These are phyloP conservation scores for Drosophila engyochracea DNA, from an alignment of 2,888 invertebrate species.

Conservation along the genomic window DNA sequence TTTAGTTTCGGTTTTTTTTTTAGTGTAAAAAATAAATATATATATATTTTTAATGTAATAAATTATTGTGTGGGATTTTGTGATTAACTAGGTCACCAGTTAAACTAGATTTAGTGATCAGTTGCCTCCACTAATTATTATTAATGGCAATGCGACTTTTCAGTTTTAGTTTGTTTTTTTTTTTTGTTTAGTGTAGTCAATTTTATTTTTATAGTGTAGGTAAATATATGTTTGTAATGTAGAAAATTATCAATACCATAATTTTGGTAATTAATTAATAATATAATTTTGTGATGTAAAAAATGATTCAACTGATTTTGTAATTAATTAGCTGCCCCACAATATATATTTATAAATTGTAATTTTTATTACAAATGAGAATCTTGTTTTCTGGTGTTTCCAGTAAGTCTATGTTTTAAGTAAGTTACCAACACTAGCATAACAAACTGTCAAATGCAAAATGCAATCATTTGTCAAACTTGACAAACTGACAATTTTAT, in stretches of 20 bases:
- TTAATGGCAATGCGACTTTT: neutral
- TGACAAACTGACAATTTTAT: neutral
- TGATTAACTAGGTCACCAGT: too few species aligned
- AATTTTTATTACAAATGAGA: neutral
- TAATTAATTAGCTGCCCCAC: too few species aligned
- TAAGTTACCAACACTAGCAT: neutral
- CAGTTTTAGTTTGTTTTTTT: neutral
- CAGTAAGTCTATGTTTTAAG: neutral
- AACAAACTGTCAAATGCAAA: neutral
- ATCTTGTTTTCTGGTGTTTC: neutral
- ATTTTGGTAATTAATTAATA: too few species aligned
- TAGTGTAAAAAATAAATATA: neutral
- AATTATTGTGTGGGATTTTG: neutral
- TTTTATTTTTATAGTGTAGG: neutral
- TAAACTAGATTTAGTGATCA: neutral
- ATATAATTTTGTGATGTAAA: too few species aligned
- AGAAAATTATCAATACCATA: too few species aligned
- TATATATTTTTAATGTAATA: neutral
- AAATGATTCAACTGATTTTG: too few species aligned
- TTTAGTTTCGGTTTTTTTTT: neutral
- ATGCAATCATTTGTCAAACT: neutral
- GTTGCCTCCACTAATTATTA: neutral
- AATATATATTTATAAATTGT: too few species aligned
- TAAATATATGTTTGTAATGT: neutral
- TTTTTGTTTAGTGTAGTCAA: neutral